Evolutionary conservation across 2,797 vertebrate species (phyloP).

Genomic region (Myoxocephalus aenaeus): DNA sequence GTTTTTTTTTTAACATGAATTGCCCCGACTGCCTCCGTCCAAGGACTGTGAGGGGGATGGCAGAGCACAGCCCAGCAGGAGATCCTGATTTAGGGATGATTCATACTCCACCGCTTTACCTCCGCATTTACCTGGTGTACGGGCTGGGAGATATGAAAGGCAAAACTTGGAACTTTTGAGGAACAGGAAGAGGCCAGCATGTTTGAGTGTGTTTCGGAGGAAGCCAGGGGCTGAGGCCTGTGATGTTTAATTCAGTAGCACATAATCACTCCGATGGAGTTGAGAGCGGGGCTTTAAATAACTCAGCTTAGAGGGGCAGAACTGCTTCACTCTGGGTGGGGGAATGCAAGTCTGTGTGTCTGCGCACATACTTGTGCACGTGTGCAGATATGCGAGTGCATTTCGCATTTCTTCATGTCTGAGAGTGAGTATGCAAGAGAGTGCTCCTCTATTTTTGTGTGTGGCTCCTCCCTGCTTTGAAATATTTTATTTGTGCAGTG

Average conservation of each 20-base stretch:
- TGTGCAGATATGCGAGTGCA: slow-evolving; percentile 66
- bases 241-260: slow-evolving; percentile 90
- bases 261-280: slow-evolving; percentile 88
- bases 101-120: slow-evolving; percentile 70
- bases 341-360: slow-evolving; percentile 54
- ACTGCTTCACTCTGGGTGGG: slow-evolving; percentile 80
- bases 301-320: slow-evolving; percentile 86
- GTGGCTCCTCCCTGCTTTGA: slow-evolving; percentile 68
- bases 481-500: slow-evolving; percentile 73
- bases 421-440: slow-evolving; percentile 59
- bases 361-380: slow-evolving; percentile 37
- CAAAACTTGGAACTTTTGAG: slow-evolving; percentile 81
- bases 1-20: slow-evolving; percentile 47
- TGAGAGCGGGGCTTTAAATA: slow-evolving; percentile 87
- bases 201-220: slow-evolving; percentile 83
- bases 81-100: slow-evolving; percentile 64
- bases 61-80: slow-evolving; percentile 48
- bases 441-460: slow-evolving; percentile 66
- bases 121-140: slow-evolving; percentile 58
- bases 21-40: slow-evolving; percentile 49
- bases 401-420: slow-evolving; percentile 64
- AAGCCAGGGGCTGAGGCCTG: slow-evolving; percentile 86
- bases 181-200: slow-evolving; percentile 83
- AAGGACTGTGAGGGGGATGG: slow-evolving; percentile 43
- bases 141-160: slow-evolving; percentile 76